Base-by-base conservation (phyloP, 2,797 vertebrate species). In the Crypturellus tataupa region DNA sequence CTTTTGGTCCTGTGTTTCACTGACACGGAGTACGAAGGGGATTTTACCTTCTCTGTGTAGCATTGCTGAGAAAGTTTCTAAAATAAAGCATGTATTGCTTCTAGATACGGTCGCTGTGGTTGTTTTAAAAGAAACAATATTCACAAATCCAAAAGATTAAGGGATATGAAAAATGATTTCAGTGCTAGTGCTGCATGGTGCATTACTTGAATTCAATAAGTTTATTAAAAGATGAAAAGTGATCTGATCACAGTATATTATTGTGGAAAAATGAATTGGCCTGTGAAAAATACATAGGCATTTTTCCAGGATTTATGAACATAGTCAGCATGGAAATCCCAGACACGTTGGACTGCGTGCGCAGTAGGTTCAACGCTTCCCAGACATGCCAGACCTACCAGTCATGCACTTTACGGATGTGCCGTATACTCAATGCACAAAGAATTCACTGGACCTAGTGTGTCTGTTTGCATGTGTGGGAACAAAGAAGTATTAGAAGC, bases 401-500 rank as follows among this genome's bases (percentile, higher is more conserved):
- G 1, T 91, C 94, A 88, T 95, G 80, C 88, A 88, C 89, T 91
- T 85, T 79, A 88, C 73, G 88, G 91, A 93, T 96, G 96, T 93
- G 73, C 85, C 71, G 94, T 94, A 86, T 95, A 96, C 94, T 96
- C 91, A 93, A 94, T 90, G 73, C 96, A 95, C 95, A 96, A 96
- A 94, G 96, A 96, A 96, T 94, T 96, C 96, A 93, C 67, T 95
- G 93, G 95, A 95, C 91, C 90, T 93, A 73, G 90, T 94, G 56
- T 82, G 91, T 93, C 93, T 96, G 83, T 94, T 94, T 95, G 93
- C 95, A 86, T 81, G 77, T 94, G 87, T 94, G 87, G 42, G 87
- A 95, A 96, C 96, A 96, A 96, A 95, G 94, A 91, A 94, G 87
- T 7, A 37, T 86, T 86, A 94, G 94, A 88, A 95, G 94, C 95